Base-by-base conservation (phyloP, 2,888 invertebrate species). In the Gastrophysa polygoni region DNA sequence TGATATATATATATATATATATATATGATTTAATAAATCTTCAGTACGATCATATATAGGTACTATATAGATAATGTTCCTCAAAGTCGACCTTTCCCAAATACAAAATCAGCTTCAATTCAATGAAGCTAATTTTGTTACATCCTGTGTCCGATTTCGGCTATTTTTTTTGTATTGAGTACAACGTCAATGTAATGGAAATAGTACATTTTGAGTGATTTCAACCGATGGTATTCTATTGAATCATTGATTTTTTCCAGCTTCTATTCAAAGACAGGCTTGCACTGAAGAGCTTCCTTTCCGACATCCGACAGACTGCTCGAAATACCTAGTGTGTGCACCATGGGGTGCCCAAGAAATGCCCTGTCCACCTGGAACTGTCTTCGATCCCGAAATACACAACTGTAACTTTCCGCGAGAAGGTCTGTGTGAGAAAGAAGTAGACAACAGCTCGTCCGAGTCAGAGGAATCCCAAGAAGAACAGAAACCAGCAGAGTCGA, bases 241-340 rank as follows among this genome's bases (percentile, higher is more conserved):
- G 24, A 24, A 24, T 24, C 3, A 24, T 5, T 24, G 24, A 24
- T 5, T 24, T 24, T 24, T 5, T 24, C 24, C 24, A 5, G 24
- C 3, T 5, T 24, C 3, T 24, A 24, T 24, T 24, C 4, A 24
- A 24, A 24, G 24, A 24, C 21, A n/a, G 28, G 10, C 34, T 17
- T 51, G 51, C 17, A 34, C 51, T 6, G 51, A 51, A 18, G 18
- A 32, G 2, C 11, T 16, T 21, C 50, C 61, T 10, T 59, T 57
- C 29, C 52, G 61, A 17, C 66, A 68, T 28, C 66, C 66, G 5
- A 62, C 60, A 16, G 52, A 52, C 24, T 66, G 68, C 51, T 43
- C 24, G 7, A 50, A 57, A 29, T 68, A 61, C 46, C 16, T 62
- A 8, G 52, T 62, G 24, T 68, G 68, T 46, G 57, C 55, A 17